phyloP scores from a whole-genome alignment of 2,888 invertebrate species.

The Syritta pipiens region DNA sequence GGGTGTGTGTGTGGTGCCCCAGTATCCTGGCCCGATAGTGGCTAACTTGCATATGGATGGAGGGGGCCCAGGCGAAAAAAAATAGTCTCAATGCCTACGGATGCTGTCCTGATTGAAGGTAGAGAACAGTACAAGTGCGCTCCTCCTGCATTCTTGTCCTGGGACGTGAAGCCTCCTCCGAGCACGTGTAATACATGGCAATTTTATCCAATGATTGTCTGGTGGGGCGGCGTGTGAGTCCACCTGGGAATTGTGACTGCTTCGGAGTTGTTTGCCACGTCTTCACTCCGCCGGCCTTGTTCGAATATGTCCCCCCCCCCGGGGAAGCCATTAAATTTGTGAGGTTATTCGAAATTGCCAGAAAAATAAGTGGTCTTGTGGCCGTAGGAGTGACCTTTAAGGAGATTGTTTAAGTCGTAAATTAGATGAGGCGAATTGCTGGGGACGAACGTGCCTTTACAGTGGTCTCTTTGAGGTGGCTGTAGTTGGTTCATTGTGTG shows the following conservation, averaged over 20 bases:
- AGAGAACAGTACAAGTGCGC: not conserved
- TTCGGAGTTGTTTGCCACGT: slow-evolving; percentile 46
- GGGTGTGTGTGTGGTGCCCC: slow-evolving; percentile 15
- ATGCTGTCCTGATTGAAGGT: slow-evolving; percentile 41
- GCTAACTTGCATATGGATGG: slow-evolving; percentile 25
- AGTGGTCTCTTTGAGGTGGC: not conserved
- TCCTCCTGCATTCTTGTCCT: slow-evolving; percentile 1
- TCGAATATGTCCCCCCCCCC: slow-evolving; percentile 19
- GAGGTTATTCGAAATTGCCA: slow-evolving; percentile 30
- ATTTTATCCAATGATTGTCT: slow-evolving; percentile 54
- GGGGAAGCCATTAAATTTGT: slow-evolving; percentile 38
- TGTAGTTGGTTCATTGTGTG: too few relatives aligned
- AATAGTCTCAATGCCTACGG: too few relatives aligned
- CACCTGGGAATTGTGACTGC: slow-evolving; percentile 43
- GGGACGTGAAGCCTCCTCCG: slow-evolving; percentile 42
- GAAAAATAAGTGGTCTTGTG: slow-evolving; percentile 24
- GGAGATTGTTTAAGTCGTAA: slow-evolving; percentile 26
- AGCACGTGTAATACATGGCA: slow-evolving; percentile 59
- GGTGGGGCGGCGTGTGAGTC: slow-evolving; percentile 20
- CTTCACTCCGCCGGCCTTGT: slow-evolving; percentile 15
- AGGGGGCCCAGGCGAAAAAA: not conserved
- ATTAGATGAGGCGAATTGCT: not conserved
- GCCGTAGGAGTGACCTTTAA: slow-evolving; percentile 12
- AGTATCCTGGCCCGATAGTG: slow-evolving; percentile 6
- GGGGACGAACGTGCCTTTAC: too few relatives aligned